Evolutionary conservation across 2,113 vertebrate genomes (phyloP), one percentile per base, ranked within the genome.

Genomic region (Hippopotamus amphibius): DNA sequence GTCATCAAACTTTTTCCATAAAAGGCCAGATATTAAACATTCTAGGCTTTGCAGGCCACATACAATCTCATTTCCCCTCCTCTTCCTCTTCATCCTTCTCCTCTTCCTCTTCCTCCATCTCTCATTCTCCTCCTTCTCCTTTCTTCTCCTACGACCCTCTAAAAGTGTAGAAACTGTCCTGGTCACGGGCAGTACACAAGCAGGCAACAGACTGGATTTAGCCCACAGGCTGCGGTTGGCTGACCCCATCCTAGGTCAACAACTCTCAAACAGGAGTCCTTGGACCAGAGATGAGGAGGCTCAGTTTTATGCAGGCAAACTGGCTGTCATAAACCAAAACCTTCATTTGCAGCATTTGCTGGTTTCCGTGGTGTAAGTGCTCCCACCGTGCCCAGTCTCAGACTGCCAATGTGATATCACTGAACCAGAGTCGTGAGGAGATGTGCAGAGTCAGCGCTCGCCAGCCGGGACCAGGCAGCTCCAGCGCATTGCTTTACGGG

Each of bases 31-130:
- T 65, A 76, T 5, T n/a, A 48, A 86, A 82, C 7, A 90, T 43
- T 90, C 92, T 48, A 66, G 24, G 41, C 13, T 81, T 28, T 55
- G 14, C 48, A 81, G 76, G 37, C n/a, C 19, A 46, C 7, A 1
- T 9, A 10, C 2, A 4, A 7, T 19, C 19, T 57, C 63, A 74
- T 74, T 26, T 26, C 43, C 7, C 72, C 26, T 5, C 9, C 7
- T 17, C 43, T 0, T 5, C 1, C 6, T 43, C 12, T 12, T 1
- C 41, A 3, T 53, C 24, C 7, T 3, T 0, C 3, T 28, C 24
- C 24, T 3, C 24, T 7, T 46, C 30, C 12, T 37, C 33, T 59
- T 21, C 22, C 7, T 80, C 5, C 41, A 33, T 9, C 24, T 71
- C 19, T 14, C 61, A 17, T 43, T 9, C 63, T 41, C 21, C 6